Evolutionary conservation across 2,888 invertebrate species (phyloP).

Genomic region (Heliconius sara): DNA sequence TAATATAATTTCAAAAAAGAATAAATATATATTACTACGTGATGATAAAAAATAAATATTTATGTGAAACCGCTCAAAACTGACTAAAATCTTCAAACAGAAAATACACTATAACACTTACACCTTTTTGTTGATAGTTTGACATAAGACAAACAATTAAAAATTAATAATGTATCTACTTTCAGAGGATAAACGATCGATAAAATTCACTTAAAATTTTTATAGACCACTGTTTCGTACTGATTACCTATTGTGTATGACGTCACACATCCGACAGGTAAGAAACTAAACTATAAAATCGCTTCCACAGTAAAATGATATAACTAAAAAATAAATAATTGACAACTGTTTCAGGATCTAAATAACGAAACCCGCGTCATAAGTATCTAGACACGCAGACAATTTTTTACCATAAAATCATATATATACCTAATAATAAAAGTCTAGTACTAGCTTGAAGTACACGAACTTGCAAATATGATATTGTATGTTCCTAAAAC

Average conservation of each 20-base stretch:
- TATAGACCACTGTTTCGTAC: constrained; percentile 3
- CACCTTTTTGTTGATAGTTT: not conserved
- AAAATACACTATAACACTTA: not conserved
- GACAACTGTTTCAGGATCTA: too few species aligned
- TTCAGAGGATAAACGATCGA: not conserved
- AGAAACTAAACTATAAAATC: not conserved
- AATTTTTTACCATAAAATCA: too few species aligned
- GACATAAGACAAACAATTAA: not conserved
- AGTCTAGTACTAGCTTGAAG: too few species aligned
- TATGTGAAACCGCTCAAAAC: not conserved
- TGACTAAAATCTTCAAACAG: not conserved
- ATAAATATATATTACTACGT: too few species aligned
- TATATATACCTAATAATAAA: too few species aligned
- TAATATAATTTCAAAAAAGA: too few species aligned
- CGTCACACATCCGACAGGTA: constrained; percentile 9
- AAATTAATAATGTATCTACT: not conserved
- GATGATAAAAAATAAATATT: too few species aligned
- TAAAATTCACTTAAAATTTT: constrained; percentile 7
- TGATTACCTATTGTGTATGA: constrained; percentile 18
- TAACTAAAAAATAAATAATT: not conserved
- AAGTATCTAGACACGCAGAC: too few species aligned
- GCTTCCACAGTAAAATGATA: not conserved
- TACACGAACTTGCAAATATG: too few species aligned
- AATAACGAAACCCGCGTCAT: too few species aligned
- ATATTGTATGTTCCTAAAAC: too few species aligned